These are phyloP conservation scores for Neoascia interrupta DNA, from an alignment of 2,888 invertebrate genomes.

Conservation along the genomic window DNA sequence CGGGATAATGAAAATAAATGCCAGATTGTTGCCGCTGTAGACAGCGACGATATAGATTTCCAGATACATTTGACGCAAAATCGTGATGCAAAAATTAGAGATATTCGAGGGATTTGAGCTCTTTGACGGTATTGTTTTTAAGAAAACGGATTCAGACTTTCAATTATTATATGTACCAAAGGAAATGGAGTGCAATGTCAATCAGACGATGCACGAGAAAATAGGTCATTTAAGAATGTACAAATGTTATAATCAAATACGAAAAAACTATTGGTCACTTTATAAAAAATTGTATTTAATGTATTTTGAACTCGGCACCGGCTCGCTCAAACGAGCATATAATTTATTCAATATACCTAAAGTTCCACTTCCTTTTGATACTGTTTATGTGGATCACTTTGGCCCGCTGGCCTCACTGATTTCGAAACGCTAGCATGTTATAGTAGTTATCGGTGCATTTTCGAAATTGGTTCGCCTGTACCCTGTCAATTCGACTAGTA, in stretches of 20 bases:
- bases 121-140: constrained; percentile 9
- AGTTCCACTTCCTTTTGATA: constrained; percentile 26
- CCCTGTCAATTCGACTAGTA: too few relatives aligned
- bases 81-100: background rate
- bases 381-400: constrained; percentile 9
- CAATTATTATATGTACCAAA: constrained; percentile 3
- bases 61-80: constrained; percentile 2
- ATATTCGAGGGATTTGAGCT: background rate
- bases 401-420: constrained; percentile 7
- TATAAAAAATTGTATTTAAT: constrained; percentile 10
- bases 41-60: constrained; percentile 16
- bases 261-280: constrained; percentile 21
- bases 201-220: constrained; percentile 5
- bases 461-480: too few relatives aligned
- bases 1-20: too few relatives aligned
- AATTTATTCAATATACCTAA: background rate
- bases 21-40: background rate
- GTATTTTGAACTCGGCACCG: constrained; percentile 17
- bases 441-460: constrained; percentile 9
- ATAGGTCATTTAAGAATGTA: too few relatives aligned
- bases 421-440: constrained; percentile 14
- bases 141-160: background rate
- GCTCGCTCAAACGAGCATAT: background rate
- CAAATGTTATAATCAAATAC: constrained; percentile 10
- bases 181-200: constrained; percentile 14